These are phyloP conservation scores for Dryomyza anilis DNA, from an alignment of 2,888 invertebrate species.

Conservation along the genomic window DNA sequence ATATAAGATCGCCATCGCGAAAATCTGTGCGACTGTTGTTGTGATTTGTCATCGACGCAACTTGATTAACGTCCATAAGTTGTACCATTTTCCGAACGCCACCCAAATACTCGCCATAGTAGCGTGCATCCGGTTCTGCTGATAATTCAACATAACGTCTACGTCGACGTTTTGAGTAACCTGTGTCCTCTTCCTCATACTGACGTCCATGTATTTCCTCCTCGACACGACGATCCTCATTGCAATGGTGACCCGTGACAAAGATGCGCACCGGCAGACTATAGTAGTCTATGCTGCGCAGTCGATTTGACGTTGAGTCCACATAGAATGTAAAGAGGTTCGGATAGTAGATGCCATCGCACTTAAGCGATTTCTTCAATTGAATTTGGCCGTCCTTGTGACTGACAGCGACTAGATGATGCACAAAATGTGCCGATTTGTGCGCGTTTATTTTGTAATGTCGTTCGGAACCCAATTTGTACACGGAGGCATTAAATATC, in stretches of 20 bases:
- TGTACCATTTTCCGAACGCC: too few species aligned
- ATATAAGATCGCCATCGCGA: slow-evolving; percentile 64
- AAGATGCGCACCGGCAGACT: slow-evolving; percentile 78
- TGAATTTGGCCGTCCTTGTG: slow-evolving; percentile 75
- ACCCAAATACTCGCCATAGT: slow-evolving; percentile 51
- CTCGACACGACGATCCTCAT: slow-evolving; percentile 67
- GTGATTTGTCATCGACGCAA: slow-evolving; percentile 37
- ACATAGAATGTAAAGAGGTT: slow-evolving; percentile 85
- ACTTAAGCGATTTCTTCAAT: slow-evolving; percentile 73
- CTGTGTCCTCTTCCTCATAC: slow-evolving; percentile 67
- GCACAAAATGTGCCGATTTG: slow-evolving; percentile 82
- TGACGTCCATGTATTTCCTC: slow-evolving; percentile 62
- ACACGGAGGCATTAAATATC: slow-evolving; percentile 80
- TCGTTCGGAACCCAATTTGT: slow-evolving; percentile 78
- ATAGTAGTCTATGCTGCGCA: slow-evolving; percentile 81
- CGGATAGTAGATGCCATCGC: slow-evolving; percentile 82
- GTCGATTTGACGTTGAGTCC: slow-evolving; percentile 80
- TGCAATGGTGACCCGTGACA: slow-evolving; percentile 74
- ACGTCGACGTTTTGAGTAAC: slow-evolving; percentile 64
- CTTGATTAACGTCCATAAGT: too few species aligned
- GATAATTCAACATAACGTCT: slow-evolving; percentile 41
- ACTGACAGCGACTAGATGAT: slow-evolving; percentile 77
- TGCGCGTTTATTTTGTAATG: slow-evolving; percentile 80
- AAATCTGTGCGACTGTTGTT: slow-evolving; percentile 55
- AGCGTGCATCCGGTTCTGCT: slow-evolving; percentile 47